Percentiles rank a stretch among this genome's conserved stretches.
Conservation (phyloP, 2,113 vertebrate species). For the Myotis davidii region DNA sequence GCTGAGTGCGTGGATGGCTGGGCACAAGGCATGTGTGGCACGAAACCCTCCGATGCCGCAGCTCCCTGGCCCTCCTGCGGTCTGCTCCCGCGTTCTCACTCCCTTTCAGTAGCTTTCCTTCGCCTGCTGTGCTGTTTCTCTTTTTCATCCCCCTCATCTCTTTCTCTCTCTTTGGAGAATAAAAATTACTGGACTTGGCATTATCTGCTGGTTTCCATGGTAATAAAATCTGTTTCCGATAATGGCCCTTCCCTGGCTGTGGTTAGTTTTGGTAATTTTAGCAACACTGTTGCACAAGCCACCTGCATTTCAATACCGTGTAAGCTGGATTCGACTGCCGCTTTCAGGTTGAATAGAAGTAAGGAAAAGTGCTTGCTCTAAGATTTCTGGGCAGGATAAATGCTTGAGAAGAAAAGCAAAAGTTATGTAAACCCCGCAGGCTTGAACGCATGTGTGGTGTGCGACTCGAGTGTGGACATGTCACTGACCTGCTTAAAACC, state of each 20-base stretch:
- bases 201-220: conserved; percentile 87
- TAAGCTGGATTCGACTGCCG: conserved; percentile 58
- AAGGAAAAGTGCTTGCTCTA: conserved; percentile 68
- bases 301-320: conserved; percentile 78
- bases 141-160: conserved; percentile 43
- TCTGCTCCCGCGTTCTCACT: not conserved
- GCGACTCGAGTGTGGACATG: not conserved
- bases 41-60: not conserved
- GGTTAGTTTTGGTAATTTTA: conserved; percentile 83
- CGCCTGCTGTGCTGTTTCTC: conserved; percentile 2
- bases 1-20: not conserved
- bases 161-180: conserved; percentile 55
- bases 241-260: conserved; percentile 81
- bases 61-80: not conserved
- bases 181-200: conserved; percentile 73
- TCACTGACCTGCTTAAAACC: not conserved
- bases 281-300: conserved; percentile 79
- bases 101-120: not conserved
- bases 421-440: conserved; percentile 46
- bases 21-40: rapidly evolving
- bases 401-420: conserved; percentile 26
- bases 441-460: not conserved
- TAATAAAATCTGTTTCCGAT: conserved; percentile 85
- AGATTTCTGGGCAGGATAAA: conserved; percentile 54
- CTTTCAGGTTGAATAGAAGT: conserved; percentile 74